Evolutionary conservation across 2,888 invertebrate species (phyloP).

Genomic region (Calliopum simillimum): DNA sequence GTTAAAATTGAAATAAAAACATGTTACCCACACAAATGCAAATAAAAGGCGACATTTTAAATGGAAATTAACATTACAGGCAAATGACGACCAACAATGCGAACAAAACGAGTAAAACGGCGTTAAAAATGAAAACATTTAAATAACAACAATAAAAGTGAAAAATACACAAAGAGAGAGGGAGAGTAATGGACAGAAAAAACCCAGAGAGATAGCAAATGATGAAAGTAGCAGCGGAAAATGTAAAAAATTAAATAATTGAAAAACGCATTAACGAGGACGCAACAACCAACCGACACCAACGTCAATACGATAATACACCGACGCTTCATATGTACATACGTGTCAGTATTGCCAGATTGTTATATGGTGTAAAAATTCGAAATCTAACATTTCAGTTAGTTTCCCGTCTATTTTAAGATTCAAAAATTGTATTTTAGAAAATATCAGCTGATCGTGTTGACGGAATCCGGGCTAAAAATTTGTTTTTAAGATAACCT

Average conservation of each 20-base stretch:
- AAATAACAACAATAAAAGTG: constrained; percentile 3
- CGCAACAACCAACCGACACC: constrained; percentile 13
- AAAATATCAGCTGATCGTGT: no score
- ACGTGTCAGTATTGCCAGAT: no score
- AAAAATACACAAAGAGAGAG: neutral
- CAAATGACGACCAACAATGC: neutral
- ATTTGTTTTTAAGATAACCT: no score
- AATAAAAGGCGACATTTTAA: constrained; percentile 18
- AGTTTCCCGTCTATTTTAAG: no score
- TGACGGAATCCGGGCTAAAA: no score
- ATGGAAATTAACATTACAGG: constrained; percentile 18
- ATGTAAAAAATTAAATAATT: constrained; percentile 25
- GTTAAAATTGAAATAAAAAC: constrained; percentile 14
- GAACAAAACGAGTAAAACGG: neutral
- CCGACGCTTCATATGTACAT: no score
- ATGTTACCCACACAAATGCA: constrained; percentile 7
- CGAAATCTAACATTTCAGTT: no score
- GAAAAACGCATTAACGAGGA: constrained; percentile 20
- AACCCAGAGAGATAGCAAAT: neutral
- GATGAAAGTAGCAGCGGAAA: neutral
- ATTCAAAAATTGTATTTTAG: no score
- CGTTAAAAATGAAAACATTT: constrained; percentile 4
- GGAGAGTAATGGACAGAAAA: neutral
- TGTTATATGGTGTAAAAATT: no score
- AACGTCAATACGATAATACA: no score